phyloP scores from a whole-genome alignment of 2,888 invertebrate species.

The Oscheius sp. region DNA sequence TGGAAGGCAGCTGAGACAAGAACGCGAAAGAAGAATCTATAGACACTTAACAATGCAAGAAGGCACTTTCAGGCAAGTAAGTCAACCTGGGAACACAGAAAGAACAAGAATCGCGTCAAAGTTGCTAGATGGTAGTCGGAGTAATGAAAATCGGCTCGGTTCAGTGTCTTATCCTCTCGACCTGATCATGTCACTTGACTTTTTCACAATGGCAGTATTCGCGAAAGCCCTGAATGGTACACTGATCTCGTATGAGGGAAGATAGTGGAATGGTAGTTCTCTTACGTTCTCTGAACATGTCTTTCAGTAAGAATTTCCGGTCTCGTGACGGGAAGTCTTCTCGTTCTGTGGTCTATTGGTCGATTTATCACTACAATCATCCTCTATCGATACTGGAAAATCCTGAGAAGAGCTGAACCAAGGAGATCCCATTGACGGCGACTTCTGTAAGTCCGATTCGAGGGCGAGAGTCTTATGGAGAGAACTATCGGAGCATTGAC shows the following conservation, averaged over 20 bases:
- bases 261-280: constrained; percentile 51
- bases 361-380: constrained; percentile 48
- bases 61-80: no score
- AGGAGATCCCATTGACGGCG: constrained; percentile 27
- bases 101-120: no score
- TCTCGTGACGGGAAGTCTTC: constrained; percentile 47
- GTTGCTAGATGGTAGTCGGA: constrained; percentile 47
- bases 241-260: constrained; percentile 49
- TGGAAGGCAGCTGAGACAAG: no score
- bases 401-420: constrained; percentile 41
- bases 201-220: constrained; percentile 48
- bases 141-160: constrained; percentile 44
- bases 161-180: constrained; percentile 53
- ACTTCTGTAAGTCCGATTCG: constrained; percentile 17
- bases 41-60: no score
- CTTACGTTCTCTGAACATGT: neutral
- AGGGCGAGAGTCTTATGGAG: constrained; percentile 10
- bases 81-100: no score
- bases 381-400: constrained; percentile 55
- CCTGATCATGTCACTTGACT: constrained; percentile 41
- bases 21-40: no score
- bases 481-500: constrained; percentile 13
- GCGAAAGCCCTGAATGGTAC: constrained; percentile 46
- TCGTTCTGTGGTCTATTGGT: constrained; percentile 52
- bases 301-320: constrained; percentile 45